Evolutionary conservation across 2,888 invertebrate genomes (phyloP), one percentile per base, ranked within the genome.

Genomic region (Cerastis leucographa): DNA sequence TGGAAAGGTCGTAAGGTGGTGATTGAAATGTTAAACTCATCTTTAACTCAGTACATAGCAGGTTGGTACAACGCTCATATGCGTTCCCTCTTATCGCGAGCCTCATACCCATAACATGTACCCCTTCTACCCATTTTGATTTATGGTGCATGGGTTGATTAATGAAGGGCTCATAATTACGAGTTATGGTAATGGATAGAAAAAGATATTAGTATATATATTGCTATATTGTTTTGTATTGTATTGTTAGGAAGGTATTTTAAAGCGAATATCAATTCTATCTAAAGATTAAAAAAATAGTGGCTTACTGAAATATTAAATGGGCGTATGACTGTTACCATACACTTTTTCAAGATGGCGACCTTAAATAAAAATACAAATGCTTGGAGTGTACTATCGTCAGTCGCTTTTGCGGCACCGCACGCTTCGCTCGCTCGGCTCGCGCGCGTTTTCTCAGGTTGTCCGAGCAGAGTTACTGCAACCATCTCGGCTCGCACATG

Each of bases 91-190:
- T 22, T 64, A 71, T 59, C 49, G 11, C 66, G 12, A 54, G 61
- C 49, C 17, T 22, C n/a, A 42, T 25, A 17, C 67, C 25, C 12
- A 12, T 17, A 19, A 35, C 22, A 35, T 67, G 56, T 6, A n/a
- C n/a, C 54, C 35, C 35, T n/a, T 35, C 35, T 62, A 46, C 42
- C 49, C 62, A 42, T 70, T 65, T 35, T 81, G 83, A 83, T 83
- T 78, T 75, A 83, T 83, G 78, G 6, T 17, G 19, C 66, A 40
- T 40, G n/a, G 35, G 14, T 68, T 83, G 83, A 83, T 83, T 83
- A 71, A 83, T 79, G 83, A 73, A n/a, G 62, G 67, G 29, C 49
- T 54, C n/a, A 54, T 25, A 51, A 69, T 78, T 70, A 78, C 14
- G 68, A 51, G 74, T 51, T 54, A 64, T 22, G 40, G 19, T 42